Evolutionary conservation across 92 coral and sea anemone species (phyloP).

Genomic region (Palythoa grandis): DNA sequence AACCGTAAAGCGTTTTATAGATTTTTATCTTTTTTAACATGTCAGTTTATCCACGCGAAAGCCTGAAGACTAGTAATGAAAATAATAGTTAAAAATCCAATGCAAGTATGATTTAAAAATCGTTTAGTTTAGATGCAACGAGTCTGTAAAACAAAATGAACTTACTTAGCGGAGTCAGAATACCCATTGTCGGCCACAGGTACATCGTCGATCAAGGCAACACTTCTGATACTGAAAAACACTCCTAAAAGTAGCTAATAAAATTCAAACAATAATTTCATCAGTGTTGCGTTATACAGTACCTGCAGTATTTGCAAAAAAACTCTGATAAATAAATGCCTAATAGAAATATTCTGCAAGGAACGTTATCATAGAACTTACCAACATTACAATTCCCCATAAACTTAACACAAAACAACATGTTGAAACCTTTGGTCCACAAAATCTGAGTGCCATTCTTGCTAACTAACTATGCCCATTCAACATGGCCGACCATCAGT

Average conservation of each 20-base stretch:
- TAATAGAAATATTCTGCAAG: background rate
- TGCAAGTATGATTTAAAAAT: background rate
- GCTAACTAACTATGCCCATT: constrained; percentile 15
- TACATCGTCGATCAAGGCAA: constrained; percentile 88
- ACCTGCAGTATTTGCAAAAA: background rate
- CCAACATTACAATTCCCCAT: constrained; percentile 99
- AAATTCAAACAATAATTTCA: background rate
- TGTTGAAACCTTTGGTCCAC: constrained; percentile 93
- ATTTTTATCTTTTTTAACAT: no score
- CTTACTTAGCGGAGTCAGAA: constrained; percentile 82
- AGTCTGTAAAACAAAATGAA: background rate
- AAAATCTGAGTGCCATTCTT: constrained; percentile 66
- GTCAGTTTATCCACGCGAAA: no score
- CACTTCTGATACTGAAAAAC: constrained; percentile 84
- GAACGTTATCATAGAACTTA: constrained; percentile 35
- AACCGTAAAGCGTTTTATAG: no score
- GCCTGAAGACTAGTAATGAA: no score
- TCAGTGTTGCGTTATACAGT: background rate
- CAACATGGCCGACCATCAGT: constrained; percentile 72
- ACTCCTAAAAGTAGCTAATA: constrained; percentile 83
- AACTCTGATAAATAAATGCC: background rate
- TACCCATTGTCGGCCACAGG: constrained; percentile 63
- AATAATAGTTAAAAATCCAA: background rate
- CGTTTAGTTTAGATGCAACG: background rate
- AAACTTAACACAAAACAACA: constrained; percentile 92